A percentile compares a stretch with the other conserved stretches of the same genome.
Evolutionary conservation across 2,113 vertebrate genomes (phyloP).

Genomic region (Daphoenositta chrysoptera): DNA sequence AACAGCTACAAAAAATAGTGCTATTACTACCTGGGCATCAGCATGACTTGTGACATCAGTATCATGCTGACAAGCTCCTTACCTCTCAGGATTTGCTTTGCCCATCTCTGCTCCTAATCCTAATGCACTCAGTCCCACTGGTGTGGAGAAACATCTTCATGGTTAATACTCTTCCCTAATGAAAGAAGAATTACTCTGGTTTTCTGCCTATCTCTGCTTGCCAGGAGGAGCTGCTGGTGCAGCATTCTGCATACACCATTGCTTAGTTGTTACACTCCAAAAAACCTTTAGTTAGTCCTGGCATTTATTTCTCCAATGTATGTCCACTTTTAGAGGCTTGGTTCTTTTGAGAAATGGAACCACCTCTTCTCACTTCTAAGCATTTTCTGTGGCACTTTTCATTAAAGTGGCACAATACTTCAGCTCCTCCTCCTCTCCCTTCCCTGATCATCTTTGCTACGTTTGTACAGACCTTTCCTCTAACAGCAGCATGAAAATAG

Average conservation of each 20-base stretch:
- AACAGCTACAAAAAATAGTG: background rate
- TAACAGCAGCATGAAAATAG: background rate
- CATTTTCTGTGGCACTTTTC: background rate
- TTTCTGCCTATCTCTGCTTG: background rate
- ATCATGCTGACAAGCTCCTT: slow-evolving; percentile 30
- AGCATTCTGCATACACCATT: background rate
- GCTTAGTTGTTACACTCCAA: background rate
- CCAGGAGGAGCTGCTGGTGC: background rate
- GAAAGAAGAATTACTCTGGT: background rate
- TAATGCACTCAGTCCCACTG: slow-evolving; percentile 15
- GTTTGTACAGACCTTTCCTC: background rate
- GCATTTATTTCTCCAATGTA: background rate
- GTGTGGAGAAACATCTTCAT: slow-evolving; percentile 14
- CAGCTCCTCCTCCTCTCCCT: background rate
- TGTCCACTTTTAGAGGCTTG: background rate
- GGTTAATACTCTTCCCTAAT: slow-evolving; percentile 2
- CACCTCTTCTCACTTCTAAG: background rate
- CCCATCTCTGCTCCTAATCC: slow-evolving; percentile 31
- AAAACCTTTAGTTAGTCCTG: background rate
- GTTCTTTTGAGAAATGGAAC: background rate
- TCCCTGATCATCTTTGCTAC: background rate
- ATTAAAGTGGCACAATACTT: background rate
- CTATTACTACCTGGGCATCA: slow-evolving; percentile 60
- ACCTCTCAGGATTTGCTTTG: slow-evolving; percentile 41
- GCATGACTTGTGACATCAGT: slow-evolving; percentile 33